These are phyloP conservation scores for Mycalesis mineus DNA, from an alignment of 2,888 invertebrate genomes.

Conservation along the genomic window DNA sequence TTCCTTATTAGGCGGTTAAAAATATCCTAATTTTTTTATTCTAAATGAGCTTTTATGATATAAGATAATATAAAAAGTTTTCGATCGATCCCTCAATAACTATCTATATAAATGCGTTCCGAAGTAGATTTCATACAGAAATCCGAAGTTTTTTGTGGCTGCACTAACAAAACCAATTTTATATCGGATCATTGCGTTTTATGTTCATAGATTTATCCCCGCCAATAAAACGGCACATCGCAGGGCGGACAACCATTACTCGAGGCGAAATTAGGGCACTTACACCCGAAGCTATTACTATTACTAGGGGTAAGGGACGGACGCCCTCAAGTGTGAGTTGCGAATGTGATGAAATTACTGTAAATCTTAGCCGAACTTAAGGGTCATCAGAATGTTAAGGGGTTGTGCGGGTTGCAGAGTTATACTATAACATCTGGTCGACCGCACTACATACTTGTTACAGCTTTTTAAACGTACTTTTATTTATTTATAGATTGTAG, in stretches of 20 bases:
- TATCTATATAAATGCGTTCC: neutral
- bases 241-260: constrained; percentile 12
- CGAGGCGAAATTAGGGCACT: constrained; percentile 13
- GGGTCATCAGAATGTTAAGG: neutral
- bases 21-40: too few relatives aligned
- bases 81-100: too few relatives aligned
- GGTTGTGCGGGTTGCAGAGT: too few relatives aligned
- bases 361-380: neutral
- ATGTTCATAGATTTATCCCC: constrained; percentile 12
- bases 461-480: too few relatives aligned
- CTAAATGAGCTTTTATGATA: too few relatives aligned
- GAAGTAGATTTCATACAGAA: neutral
- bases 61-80: too few relatives aligned
- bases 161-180: constrained; percentile 10
- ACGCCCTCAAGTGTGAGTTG: constrained; percentile 3
- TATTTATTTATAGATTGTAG: too few relatives aligned
- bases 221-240: constrained; percentile 12
- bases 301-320: constrained; percentile 11
- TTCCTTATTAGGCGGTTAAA: too few relatives aligned
- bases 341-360: constrained; percentile 8
- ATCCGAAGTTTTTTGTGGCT: neutral
- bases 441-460: too few relatives aligned
- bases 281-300: constrained; percentile 15
- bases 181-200: constrained; percentile 11
- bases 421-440: too few relatives aligned